Evolutionary conservation across 2,113 vertebrate genomes (phyloP), one percentile per base, ranked within the genome.

Genomic region (Ranitomeya variabilis): DNA sequence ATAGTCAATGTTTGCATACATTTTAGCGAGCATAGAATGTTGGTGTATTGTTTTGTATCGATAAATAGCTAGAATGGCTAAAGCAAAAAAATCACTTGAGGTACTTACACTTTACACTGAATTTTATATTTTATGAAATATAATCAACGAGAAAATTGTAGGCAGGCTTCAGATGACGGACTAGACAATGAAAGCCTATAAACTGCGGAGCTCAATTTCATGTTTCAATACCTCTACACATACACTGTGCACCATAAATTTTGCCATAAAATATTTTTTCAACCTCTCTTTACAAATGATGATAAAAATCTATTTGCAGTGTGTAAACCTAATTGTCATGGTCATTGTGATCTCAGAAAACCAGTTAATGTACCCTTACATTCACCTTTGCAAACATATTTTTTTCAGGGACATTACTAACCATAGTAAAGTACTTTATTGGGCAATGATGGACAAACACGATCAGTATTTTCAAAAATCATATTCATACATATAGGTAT

Each of bases 321-420:
- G 60, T 73, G 74, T 73, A 0, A 6, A 10, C 8, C 16, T 0
- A 23, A 74, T 81, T 88, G 86, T 88, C 90, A 26, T 81, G 73
- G 54, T 90, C 76, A 90, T 57, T 0, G 86, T 92, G 92, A 91
- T 91, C 91, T 91, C 90, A 87, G 54, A 83, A 94, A 94, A 93
- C 90, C 93, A 92, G 92, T 45, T 45, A 45, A 45, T 45, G 37
- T 45, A 45, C 37, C 37, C 37, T 92, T 93, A 90, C 87, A 57
- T 81, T 91, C 93, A 94, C 92, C 92, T 94, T 94, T 90, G 80
- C 91, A 92, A 89, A 66, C 91, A 93, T 92, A 91, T 79, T n/a
- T 89, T 83, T 76, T 37, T 76, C 18, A 19, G 16, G 45, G 79
- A 16, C 31, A 80, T 60, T 23, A 60, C 79, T 80, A 54, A 80